Evolutionary conservation across 2,888 invertebrate species (phyloP).

Genomic region (Agonopterix arenella): DNA sequence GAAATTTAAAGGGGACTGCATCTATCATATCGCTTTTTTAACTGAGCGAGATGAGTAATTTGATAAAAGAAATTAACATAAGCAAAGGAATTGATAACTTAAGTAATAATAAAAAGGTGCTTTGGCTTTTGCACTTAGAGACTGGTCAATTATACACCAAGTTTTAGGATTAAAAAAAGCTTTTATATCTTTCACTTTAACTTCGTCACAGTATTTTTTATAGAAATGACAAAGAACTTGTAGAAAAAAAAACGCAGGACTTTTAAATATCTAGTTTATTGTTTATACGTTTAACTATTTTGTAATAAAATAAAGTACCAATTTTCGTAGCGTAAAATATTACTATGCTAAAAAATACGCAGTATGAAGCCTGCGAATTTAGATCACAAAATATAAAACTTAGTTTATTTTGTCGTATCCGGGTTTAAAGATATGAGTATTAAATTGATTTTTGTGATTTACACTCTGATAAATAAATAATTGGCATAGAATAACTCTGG

Average conservation of each 20-base stretch:
- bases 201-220: neutral
- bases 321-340: too few species aligned
- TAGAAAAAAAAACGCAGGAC: neutral
- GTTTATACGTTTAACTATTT: too few species aligned
- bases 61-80: neutral
- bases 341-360: too few species aligned
- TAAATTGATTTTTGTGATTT: too few species aligned
- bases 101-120: constrained; percentile 5
- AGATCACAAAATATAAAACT: too few species aligned
- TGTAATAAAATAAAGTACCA: too few species aligned
- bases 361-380: too few species aligned
- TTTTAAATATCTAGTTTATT: neutral
- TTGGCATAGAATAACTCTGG: too few species aligned
- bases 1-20: neutral
- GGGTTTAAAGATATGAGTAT: too few species aligned
- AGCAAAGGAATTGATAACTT: constrained; percentile 3
- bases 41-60: neutral
- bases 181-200: neutral
- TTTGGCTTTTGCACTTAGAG: constrained; percentile 8
- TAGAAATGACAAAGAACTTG: neutral
- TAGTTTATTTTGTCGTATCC: too few species aligned
- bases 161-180: neutral
- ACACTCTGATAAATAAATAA: too few species aligned
- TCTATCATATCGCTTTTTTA: neutral
- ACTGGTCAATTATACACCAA: constrained; percentile 15